Conservation (phyloP, 2,797 vertebrate genomes). For the Tympanoctomys barrerae region DNA sequence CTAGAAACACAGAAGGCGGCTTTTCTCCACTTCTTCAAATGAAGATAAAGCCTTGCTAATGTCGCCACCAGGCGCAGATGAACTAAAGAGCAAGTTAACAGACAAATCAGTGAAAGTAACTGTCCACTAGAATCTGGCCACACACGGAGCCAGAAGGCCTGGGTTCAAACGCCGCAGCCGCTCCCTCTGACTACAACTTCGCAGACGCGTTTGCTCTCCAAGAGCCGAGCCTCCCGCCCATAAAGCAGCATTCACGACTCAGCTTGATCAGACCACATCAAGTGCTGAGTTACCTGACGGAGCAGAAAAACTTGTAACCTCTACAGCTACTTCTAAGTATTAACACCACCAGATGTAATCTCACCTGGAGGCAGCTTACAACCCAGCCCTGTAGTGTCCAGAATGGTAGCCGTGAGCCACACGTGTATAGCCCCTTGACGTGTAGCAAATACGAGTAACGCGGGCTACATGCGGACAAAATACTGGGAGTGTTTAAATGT, state of each 20-base stretch:
- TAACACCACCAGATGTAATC: background rate
- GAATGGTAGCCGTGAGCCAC: background rate
- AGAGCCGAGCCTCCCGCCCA: background rate
- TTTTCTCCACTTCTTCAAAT: background rate
- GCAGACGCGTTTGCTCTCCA: background rate
- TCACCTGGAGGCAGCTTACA: background rate
- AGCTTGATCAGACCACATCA: background rate
- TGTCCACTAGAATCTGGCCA: background rate
- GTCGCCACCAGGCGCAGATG: background rate
- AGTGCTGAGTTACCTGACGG: background rate
- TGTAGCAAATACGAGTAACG: background rate
- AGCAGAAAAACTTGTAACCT: background rate
- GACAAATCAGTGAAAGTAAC: background rate
- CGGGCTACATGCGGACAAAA: background rate
- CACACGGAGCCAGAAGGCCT: background rate
- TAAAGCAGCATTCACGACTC: background rate
- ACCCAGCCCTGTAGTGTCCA: rapidly evolving
- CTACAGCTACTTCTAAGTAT: background rate
- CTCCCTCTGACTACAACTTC: background rate
- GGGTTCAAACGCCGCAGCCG: background rate
- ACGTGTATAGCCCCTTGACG: background rate
- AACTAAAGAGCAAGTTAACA: background rate
- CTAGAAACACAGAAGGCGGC: background rate
- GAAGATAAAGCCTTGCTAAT: background rate
- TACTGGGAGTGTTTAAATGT: background rate